Evolutionary conservation across 2,797 vertebrate species (phyloP), one percentile per base, ranked within the genome.

Genomic region (Poeciliopsis paucimaculata): DNA sequence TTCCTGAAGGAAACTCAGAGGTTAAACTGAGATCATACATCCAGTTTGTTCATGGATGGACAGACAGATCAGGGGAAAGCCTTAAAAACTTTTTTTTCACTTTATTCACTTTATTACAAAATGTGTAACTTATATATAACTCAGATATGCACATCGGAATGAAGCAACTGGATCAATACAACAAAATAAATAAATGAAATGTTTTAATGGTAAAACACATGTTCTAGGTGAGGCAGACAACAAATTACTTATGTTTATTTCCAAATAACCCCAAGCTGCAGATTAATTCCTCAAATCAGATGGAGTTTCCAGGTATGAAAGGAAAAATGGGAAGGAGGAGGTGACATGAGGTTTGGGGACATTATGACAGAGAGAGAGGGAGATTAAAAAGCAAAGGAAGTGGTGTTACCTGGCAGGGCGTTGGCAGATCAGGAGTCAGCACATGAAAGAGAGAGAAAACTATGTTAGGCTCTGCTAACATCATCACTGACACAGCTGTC

Each of bases 361-460:
- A 88, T 92, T 82, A 90, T 86, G 88, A 53, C 23, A 74, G 57
- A 68, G 18, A 78, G 13, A 88, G 76, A 79, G 70, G 85, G 76
- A 90, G 87, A 95, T 92, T 76, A 94, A 94, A 94, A 94, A 93
- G 93, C 84, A 84, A 90, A 88, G 83, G 87, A 89, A 92, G 91
- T 89, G 90, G 90, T 89, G 95, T 96, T 96, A 96, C 95, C 96
- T 96, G 94, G 93, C 79, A 74, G 88, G 90, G 86, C 62, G 87
- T 93, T 84, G 90, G 84, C 83, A 83, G 85, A 72, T 88, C 83
- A 89, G 73, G 75, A 87, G 87, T 79, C 90, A 78, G 92, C 93
- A 95, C 95, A 96, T 95, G 91, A 94, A 96, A 96, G 93, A 93
- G 85, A 94, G 60, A 84, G n/a, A 60, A 80, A 86, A 78, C 2